Percentiles rank a stretch among this genome's conserved stretches.
Evolutionary conservation across 2,888 invertebrate species (phyloP).

Genomic region (Choreutis nemorana): DNA sequence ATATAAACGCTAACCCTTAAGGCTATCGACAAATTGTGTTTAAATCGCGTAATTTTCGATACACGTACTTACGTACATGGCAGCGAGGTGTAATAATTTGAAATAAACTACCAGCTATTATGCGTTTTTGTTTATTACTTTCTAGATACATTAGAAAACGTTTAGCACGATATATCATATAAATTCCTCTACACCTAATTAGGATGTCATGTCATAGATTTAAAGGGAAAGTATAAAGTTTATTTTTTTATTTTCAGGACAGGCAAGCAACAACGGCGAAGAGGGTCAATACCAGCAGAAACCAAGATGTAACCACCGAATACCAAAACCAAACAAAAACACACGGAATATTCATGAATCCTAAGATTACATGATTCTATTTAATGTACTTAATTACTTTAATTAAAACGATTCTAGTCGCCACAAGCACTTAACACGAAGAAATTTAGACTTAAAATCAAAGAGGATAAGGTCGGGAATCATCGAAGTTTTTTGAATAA

Average conservation of each 20-base stretch:
- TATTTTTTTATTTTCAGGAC: conserved; percentile 32
- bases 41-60: no score
- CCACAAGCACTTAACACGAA: conserved; percentile 56
- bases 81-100: no score
- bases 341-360: conserved; percentile 51
- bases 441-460: conserved; percentile 41
- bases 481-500: conserved; percentile 21
- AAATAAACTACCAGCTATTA: no score
- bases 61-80: no score
- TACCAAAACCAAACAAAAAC: conserved; percentile 31
- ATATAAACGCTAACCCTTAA: no score
- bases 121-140: no score
- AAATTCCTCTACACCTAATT: no score
- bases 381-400: conserved; percentile 52
- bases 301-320: conserved; percentile 61
- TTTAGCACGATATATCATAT: no score
- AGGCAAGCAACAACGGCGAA: conserved; percentile 16
- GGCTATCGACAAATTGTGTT: no score
- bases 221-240: conserved; percentile 9
- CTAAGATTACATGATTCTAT: conserved; percentile 57
- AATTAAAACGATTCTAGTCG: conserved; percentile 60
- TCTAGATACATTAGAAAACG: no score
- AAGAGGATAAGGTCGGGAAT: conserved; percentile 21
- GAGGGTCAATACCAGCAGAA: conserved; percentile 19
- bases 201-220: no score